Evolutionary conservation across 2,888 invertebrate species (phyloP), one percentile per base, ranked within the genome.

Genomic region (Allophyes oxyacanthae): DNA sequence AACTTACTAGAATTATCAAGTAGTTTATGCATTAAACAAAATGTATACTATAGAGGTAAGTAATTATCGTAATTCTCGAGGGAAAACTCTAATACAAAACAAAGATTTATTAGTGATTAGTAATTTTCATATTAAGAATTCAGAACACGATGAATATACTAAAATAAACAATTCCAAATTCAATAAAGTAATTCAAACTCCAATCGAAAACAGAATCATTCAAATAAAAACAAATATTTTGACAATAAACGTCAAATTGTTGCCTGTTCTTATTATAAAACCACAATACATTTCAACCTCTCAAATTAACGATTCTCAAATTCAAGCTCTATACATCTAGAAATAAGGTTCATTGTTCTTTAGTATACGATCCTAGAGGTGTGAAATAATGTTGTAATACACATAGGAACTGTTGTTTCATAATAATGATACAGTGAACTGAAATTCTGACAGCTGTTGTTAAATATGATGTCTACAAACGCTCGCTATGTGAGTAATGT

Each of bases 401-500:
- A 49, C 46, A 40, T 13, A 69, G 34, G 38, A 50, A 37, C 61
- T 51, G 46, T 54, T 53, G 60, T 67, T 71, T 54, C 66, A 53
- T 54, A 68, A 72, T 62, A 67, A 53, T 72, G 68, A 67, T 72
- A 63, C 61, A 63, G 54, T 60, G 67, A 30, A 68, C 63, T 67
- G 60, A 70, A 72, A 70, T 52, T 64, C 48, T 51, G 68, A 73
- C 62, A 59, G 56, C 60, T 45, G 64, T 55, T 62, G 64, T 69
- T 60, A 70, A 76, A 67, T 68, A 72, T 61, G 65, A 64, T 53
- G 70, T 58, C 74, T 65, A 43, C 50, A 42, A 69, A 61, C 46
- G 56, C 55, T 43, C 5, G 50, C 41, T 30, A 54, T 72, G 49
- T 54, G 68, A 70, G 40, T 72, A 56, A 68, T 52, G 49, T 54